Conservation (phyloP, 1,140 invertebrate species). For the Rhagoletis pomonella region DNA sequence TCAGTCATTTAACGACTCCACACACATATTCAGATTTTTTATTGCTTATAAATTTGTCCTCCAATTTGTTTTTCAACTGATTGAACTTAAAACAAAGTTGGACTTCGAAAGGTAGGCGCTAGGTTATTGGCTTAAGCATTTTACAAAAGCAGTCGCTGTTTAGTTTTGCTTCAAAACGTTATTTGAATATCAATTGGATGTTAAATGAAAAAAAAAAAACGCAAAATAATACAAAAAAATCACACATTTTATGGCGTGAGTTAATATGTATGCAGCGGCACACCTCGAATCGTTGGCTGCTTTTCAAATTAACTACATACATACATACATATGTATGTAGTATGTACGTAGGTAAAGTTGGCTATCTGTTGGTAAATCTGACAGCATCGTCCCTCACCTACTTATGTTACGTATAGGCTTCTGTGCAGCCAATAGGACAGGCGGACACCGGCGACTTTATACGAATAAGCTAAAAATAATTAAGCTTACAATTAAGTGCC, state of each 20-base stretch:
- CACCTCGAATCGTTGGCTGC: neutral
- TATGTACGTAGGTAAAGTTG: neutral
- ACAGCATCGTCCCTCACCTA: too few species aligned
- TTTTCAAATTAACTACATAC: too few species aligned
- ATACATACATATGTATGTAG: neutral
- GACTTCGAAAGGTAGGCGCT: neutral
- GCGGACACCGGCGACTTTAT: too few species aligned
- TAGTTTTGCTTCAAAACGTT: neutral
- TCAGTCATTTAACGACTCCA: too few species aligned
- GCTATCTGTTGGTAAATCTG: too few species aligned
- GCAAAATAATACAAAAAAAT: neutral
- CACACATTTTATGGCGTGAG: neutral
- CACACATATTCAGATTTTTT: too few species aligned
- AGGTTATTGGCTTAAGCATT: too few species aligned
- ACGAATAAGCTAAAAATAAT: too few species aligned
- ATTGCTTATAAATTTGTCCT: conserved; percentile 12
- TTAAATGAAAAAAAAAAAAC: too few species aligned
- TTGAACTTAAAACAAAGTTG: neutral
- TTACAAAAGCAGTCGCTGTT: neutral
- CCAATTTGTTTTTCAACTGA: neutral
- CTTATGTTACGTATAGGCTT: too few species aligned
- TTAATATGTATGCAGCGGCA: neutral
- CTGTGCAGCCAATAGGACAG: too few species aligned
- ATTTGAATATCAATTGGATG: neutral
- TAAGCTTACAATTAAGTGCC: neutral